Conservation (phyloP, 2,888 invertebrate genomes). For the Encarsia formosa region DNA sequence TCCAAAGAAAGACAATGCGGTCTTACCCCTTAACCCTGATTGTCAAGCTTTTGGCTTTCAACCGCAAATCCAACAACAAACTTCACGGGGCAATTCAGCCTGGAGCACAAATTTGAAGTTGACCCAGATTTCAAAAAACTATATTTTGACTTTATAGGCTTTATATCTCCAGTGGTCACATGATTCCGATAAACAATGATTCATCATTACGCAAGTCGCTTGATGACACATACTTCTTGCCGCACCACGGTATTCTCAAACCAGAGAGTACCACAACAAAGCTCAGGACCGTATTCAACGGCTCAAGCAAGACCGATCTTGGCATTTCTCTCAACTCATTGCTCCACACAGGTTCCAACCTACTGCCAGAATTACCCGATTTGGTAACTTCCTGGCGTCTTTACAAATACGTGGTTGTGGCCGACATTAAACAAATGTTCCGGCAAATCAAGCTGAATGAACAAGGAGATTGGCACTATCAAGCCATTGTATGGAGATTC, state of each 20-base stretch:
- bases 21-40: too few relatives aligned
- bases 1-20: too few relatives aligned
- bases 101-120: neutral
- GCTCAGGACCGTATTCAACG: conserved; percentile 1
- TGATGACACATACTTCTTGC: too few relatives aligned
- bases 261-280: neutral
- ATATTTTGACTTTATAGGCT: neutral
- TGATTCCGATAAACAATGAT: neutral
- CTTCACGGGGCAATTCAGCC: too few relatives aligned
- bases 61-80: too few relatives aligned
- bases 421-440: neutral
- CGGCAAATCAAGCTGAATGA: too few relatives aligned
- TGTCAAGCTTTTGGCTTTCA: too few relatives aligned
- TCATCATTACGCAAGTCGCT: neutral
- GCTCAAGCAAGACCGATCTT: neutral
- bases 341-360: neutral
- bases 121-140: neutral
- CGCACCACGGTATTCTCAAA: conserved; percentile 1
- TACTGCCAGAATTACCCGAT: neutral
- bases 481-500: too few relatives aligned
- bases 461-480: too few relatives aligned
- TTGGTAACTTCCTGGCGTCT: neutral
- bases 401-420: neutral
- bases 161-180: neutral
- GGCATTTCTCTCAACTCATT: neutral